Evolutionary conservation across 2,113 vertebrate species (phyloP).

Genomic region (Gallinago undulata): DNA sequence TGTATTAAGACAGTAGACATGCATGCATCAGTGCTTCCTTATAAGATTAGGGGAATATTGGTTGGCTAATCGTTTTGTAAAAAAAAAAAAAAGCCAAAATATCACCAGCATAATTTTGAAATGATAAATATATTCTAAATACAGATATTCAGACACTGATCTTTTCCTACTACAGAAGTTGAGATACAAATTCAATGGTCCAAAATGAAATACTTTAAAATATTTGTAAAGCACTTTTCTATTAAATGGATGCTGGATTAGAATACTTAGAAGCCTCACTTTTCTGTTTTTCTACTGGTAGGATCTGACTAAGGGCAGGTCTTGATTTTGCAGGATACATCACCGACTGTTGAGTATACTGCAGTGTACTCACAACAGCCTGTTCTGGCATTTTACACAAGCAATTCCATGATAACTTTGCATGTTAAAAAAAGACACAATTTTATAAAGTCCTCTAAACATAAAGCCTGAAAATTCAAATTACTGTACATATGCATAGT

Average conservation of each 20-base stretch:
- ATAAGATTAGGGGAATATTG: background rate
- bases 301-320: background rate
- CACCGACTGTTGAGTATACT: background rate
- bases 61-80: background rate
- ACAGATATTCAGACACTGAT: background rate
- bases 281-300: background rate
- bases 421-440: background rate
- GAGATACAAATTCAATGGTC: background rate
- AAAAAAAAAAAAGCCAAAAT: background rate
- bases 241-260: background rate
- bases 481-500: background rate
- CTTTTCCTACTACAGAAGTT: background rate
- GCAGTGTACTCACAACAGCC: background rate
- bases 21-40: background rate
- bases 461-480: background rate
- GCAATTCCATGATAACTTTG: background rate
- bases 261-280: background rate
- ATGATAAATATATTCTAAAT: background rate
- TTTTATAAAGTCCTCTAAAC: background rate
- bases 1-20: background rate
- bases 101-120: background rate
- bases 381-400: background rate
- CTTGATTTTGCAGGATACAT: background rate
- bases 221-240: background rate
- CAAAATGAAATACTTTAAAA: background rate